Base-by-base conservation (phyloP, 2,797 vertebrate species). In the Rhinogobio ventralis region DNA sequence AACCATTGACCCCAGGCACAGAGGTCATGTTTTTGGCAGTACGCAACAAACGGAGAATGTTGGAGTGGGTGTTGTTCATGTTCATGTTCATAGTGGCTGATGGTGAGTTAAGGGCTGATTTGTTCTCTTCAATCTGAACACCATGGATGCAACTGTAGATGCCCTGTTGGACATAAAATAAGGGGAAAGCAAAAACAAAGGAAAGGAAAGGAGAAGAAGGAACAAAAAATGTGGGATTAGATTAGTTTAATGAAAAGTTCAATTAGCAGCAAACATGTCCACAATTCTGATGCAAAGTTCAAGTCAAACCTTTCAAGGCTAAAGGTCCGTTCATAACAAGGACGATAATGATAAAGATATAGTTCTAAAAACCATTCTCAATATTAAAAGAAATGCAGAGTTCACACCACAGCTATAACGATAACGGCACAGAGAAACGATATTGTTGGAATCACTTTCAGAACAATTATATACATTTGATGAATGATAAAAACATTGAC, bases 91-190 rank as follows among this genome's bases (percentile, higher is more conserved):
- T 99, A 87, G 97, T 98, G 0, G 97, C 96, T 0, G 98, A 99
- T 23, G 98, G 98, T 7, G 98, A 99, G 83, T 99, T 97, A 93
- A 96, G 96, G 86, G 95, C 95, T 0, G 98, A 99, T 86, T 98
- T 98, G 88, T 96, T 98, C 90, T 99, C 98, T 92, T 99, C 98
- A 0, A 99, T 99, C 76, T 98, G 96, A 83, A 99, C 98, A 0
- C 98, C 98, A 0, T 99, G 98, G 93, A 99, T 99, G 93, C 98
- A 99, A 94, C 98, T 99, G 95, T 97, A 99, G 94, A 99, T 99
- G 85, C 97, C 98, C 98, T 99, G 94, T 64, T 94, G 93, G 64
- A 68, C 85, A 73, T 15, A 36, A 46, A 79, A 51, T 69, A 25
- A 80, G 36, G 30, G 11, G 10, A 76, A 82, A 46, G 89, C 19